A percentile compares a stretch with the other conserved stretches of the same genome.
Evolutionary conservation across 1,140 invertebrate species (phyloP).

Genomic region (Papilio glaucus): DNA sequence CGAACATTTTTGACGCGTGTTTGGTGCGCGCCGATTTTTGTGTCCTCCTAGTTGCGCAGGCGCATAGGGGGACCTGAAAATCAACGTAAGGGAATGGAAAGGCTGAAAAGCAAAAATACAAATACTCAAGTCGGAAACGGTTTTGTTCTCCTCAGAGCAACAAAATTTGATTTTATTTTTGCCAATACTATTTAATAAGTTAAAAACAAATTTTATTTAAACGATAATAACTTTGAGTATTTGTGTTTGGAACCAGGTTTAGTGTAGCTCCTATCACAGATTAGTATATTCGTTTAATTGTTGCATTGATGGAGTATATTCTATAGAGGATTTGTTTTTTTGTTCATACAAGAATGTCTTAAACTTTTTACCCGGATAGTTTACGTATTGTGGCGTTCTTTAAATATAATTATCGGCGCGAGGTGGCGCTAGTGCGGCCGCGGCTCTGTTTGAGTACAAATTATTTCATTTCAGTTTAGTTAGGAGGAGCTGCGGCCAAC

Average conservation of each 20-base stretch:
- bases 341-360: conserved; percentile 57
- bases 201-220: conserved; percentile 42
- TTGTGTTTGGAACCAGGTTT: conserved; percentile 63
- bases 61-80: conserved; percentile 22
- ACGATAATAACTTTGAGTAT: conserved; percentile 68
- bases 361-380: conserved; percentile 45
- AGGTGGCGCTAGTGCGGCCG: conserved; percentile 42
- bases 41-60: conserved; percentile 8
- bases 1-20: conserved; percentile 54
- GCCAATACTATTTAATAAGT: conserved; percentile 54
- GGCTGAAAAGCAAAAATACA: conserved; percentile 68
- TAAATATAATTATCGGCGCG: conserved; percentile 8
- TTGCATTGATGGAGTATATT: conserved; percentile 80
- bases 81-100: conserved; percentile 39
- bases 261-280: conserved; percentile 49
- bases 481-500: conserved; percentile 57
- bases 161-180: conserved; percentile 48
- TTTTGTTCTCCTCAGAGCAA: conserved; percentile 60
- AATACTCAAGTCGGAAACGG: conserved; percentile 68
- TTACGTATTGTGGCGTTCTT: conserved; percentile 39
- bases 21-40: conserved; percentile 37
- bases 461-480: conserved; percentile 73
- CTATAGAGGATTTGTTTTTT: conserved; percentile 67
- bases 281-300: conserved; percentile 78
- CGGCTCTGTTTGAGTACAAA: conserved; percentile 76